Evolutionary conservation across 2,797 vertebrate genomes (phyloP), one percentile per base, ranked within the genome.

Genomic region (Acropternis orthonyx): DNA sequence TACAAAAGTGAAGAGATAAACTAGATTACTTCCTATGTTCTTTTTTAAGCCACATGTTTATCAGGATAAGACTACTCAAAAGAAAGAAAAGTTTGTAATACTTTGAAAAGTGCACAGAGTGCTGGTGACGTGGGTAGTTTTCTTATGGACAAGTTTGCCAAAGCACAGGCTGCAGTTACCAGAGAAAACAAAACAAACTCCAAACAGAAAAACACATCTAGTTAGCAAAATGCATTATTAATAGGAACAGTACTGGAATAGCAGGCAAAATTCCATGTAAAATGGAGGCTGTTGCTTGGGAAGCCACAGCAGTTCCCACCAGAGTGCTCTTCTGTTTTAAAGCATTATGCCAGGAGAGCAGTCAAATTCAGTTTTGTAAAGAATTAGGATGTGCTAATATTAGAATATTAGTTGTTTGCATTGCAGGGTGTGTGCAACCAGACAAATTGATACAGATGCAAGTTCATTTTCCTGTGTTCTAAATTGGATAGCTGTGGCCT

Each of bases 131-230:
- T 0, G 0, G 20, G 9, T 39, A 74, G 34, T 48, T 68, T 76
- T 76, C 52, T 78, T 74, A 41, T 5, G 17, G 18, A 32, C 28
- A 52, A 43, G 21, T 79, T 90, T 81, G 62, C 69, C 67, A 75
- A 80, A 73, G 24, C 37, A 89, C 27, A 82, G 43, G 24, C 66
- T 88, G 67, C 39, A 80, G 83, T 93, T 92, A 85, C 66, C 58
- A 69, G 39, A 93, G 86, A 63, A 89, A n/a, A 44, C 37, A 94
- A 94, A 94, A 85, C n/a, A 95, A 91, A 88, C 65, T 74, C 37
- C 78, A 88, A 87, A 78, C 51, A 89, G 59, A 96, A 87, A 49
- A 91, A 37, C 21, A 68, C 3, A 4, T 65, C 37, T 67, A 71
- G 58, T n/a, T 88, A 80, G 36, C 43, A 84, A 74, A 85, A 46